Conservation (phyloP, 2,113 vertebrate genomes). For the Microcebus tavaratra region DNA sequence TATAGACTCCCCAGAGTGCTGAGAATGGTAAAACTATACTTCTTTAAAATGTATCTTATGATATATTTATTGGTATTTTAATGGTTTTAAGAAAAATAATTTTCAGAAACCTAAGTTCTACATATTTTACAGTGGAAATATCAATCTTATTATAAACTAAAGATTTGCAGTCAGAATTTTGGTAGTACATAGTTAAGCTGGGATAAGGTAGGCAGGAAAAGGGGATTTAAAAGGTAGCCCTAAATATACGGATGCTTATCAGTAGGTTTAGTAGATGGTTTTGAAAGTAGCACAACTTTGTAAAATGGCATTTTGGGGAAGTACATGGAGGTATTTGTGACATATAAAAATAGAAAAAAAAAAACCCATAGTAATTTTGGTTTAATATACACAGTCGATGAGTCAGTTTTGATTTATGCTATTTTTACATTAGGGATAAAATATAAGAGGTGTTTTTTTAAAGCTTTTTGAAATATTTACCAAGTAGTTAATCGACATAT, state of each 20-base stretch:
- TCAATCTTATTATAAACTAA: not conserved
- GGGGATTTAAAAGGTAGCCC: not conserved
- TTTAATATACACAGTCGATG: not conserved
- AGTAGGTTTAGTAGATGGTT: not conserved
- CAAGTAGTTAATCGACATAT: not conserved
- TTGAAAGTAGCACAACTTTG: not conserved
- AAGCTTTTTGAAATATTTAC: constrained; percentile 18
- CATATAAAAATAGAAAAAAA: not conserved
- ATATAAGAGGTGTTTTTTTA: not conserved
- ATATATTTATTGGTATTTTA: not conserved
- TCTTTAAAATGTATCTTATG: not conserved
- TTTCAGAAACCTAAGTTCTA: not conserved
- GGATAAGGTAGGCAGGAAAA: not conserved
- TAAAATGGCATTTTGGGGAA: not conserved
- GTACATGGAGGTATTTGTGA: not conserved
- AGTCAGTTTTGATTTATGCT: not conserved
- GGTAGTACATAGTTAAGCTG: not conserved
- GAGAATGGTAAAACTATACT: not conserved
- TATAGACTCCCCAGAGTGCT: not conserved
- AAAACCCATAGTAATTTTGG: not conserved
- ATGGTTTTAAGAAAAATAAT: not conserved
- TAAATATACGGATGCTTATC: not conserved
- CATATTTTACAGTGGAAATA: not conserved
- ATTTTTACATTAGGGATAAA: not conserved
- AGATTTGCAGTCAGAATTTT: not conserved